Conservation (phyloP, 37 sponge, comb jelly and placozoan species). For the Aphrocallistes beatrix region DNA sequence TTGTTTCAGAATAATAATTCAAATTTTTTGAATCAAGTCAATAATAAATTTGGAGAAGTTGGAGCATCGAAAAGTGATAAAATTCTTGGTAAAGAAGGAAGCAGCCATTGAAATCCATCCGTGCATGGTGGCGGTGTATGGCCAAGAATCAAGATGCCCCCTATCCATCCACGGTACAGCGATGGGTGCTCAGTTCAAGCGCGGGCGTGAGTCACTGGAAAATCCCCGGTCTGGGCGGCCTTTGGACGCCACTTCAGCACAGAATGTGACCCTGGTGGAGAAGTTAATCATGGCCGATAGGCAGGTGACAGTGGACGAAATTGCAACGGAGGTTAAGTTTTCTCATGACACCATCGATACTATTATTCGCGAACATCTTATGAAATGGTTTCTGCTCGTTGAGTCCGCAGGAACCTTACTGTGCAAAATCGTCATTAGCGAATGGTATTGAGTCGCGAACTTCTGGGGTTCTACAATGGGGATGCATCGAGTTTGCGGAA, state of each 20-base stretch:
- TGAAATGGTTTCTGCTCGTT: not conserved
- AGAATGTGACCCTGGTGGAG: not conserved
- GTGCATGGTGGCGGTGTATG: not conserved
- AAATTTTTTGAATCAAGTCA: no score
- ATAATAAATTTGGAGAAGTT: not conserved
- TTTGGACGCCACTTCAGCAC: not conserved
- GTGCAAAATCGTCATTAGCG: not conserved
- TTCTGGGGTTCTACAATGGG: not conserved
- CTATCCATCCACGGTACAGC: not conserved
- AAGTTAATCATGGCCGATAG: not conserved
- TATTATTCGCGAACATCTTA: not conserved
- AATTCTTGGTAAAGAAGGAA: not conserved
- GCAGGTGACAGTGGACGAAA: not conserved
- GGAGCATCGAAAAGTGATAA: not conserved
- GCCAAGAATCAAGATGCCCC: not conserved
- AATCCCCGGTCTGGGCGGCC: not conserved
- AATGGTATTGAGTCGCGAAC: not conserved
- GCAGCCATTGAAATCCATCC: constrained; percentile 6
- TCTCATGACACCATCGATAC: not conserved
- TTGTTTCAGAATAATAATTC: no score
- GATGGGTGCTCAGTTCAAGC: constrained; percentile 18
- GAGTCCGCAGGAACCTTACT: not conserved
- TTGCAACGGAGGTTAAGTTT: not conserved
- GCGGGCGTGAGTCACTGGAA: constrained; percentile 10
- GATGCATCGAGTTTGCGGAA: not conserved